Evolutionary conservation across 2,797 vertebrate species (phyloP), one percentile per base, ranked within the genome.

Genomic region (Scolopax rusticola): DNA sequence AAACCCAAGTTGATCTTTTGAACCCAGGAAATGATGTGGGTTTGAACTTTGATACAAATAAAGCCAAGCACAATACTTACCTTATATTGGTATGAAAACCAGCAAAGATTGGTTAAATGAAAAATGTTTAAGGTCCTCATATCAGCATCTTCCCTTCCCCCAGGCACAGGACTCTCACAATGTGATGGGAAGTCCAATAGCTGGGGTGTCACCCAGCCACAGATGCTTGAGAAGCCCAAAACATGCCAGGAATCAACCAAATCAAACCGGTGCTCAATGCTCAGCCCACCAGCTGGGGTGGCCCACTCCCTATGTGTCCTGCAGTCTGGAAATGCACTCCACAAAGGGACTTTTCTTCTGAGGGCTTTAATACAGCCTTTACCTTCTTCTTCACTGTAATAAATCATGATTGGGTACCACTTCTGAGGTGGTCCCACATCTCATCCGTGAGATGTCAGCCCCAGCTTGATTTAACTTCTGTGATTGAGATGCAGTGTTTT

Each of bases 1-100:
- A 84, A 87, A 95, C 21, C 30, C 41, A 73, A 78, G 36, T 17
- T 41, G 18, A 64, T 85, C 64, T 79, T 97, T 82, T 92, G 75
- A 94, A 93, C 64, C 48, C 71, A 79, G 83, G 67, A 91, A 89
- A 84, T 41, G 3, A 36, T 51, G 69, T 57, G 79, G 30, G 41
- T 71, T 96, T 96, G 65, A 91, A 73, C 17, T 70, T 69, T 15
- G n/a, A 74, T 20, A 81, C 13, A 54, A 65, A 60, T 12, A 50
- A 80, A 64, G 41, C 24, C n/a, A 69, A 64, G 32, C 24, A 33
- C 20, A 21, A 16, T n/a, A n/a, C 53, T 80, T 32, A 32, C 9
- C 16, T 61, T 75, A 9, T 18, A 25, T 45, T 85, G 45, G 32
- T 48, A 28, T 51, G 68, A 71, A 80, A 93, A 38, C 43, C 74